Evolutionary conservation across 1,140 invertebrate species (phyloP).

Genomic region (Ips nitidus): DNA sequence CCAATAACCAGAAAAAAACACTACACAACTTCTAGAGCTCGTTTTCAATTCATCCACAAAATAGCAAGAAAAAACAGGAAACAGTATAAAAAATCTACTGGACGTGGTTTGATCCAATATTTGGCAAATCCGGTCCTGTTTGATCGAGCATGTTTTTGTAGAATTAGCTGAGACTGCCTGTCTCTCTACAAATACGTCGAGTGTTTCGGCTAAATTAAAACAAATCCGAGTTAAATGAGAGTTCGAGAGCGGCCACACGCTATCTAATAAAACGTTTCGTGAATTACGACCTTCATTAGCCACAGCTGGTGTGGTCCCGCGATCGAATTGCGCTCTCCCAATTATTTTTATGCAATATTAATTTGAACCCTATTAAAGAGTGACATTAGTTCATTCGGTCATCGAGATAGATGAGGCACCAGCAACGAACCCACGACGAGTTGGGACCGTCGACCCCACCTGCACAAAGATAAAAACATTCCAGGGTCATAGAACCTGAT

Average conservation of each 20-base stretch:
- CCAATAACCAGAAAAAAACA: too few relatives aligned
- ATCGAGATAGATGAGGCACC: too few relatives aligned
- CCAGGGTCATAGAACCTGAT: slow-evolving; percentile 4
- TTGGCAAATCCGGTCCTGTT: slow-evolving; percentile 6
- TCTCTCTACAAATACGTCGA: slow-evolving; percentile 12
- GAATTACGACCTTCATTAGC: slow-evolving; percentile 1
- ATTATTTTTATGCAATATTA: not conserved
- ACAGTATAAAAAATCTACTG: too few relatives aligned
- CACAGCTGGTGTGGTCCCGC: not conserved
- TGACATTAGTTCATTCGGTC: too few relatives aligned
- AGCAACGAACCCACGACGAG: too few relatives aligned
- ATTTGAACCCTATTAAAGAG: too few relatives aligned
- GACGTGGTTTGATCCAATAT: too few relatives aligned
- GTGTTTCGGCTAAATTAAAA: slow-evolving; percentile 22
- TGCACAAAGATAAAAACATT: not conserved
- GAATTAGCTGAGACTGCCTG: slow-evolving; percentile 27
- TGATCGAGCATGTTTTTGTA: slow-evolving; percentile 16
- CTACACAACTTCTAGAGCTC: too few relatives aligned
- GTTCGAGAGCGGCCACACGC: not conserved
- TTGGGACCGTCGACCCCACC: not conserved
- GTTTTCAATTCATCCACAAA: too few relatives aligned
- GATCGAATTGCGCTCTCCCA: not conserved
- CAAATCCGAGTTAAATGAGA: slow-evolving; percentile 16
- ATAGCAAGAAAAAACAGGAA: too few relatives aligned
- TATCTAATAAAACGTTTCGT: not conserved